Conservation (phyloP, 2,797 vertebrate genomes). For the Coendou prehensilis region DNA sequence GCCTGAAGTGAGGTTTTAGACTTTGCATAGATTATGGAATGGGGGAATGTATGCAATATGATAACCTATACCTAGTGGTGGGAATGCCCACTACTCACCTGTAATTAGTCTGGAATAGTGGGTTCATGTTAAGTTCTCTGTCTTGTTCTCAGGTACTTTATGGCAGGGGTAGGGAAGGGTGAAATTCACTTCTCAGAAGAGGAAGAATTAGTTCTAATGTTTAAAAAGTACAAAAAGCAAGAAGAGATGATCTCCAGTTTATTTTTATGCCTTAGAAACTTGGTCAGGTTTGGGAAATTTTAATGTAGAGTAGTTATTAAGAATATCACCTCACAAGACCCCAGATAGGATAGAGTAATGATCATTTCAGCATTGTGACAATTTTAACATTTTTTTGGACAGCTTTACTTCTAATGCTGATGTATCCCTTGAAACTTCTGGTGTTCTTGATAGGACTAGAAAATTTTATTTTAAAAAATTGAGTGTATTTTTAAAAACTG, state of each 20-base stretch:
- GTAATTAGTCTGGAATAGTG: conserved; percentile 47
- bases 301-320: conserved; percentile 59
- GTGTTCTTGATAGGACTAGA: conserved; percentile 2
- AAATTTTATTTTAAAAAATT: neutral
- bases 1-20: conserved; percentile 32
- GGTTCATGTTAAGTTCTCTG: conserved; percentile 43
- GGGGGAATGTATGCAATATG: conserved; percentile 45
- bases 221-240: conserved; percentile 18
- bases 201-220: conserved; percentile 59
- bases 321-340: conserved; percentile 8
- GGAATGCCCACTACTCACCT: conserved; percentile 37
- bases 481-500: neutral
- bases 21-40: conserved; percentile 60
- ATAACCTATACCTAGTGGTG: conserved; percentile 3
- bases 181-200: conserved; percentile 63
- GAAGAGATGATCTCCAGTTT: conserved; percentile 46
- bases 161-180: neutral
- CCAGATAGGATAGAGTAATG: neutral
- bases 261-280: conserved; percentile 49
- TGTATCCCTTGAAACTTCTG: conserved; percentile 53
- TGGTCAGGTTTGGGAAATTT: conserved; percentile 57
- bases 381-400: conserved; percentile 20
- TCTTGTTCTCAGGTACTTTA: conserved; percentile 29
- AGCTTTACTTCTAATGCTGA: conserved; percentile 32
- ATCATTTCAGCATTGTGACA: conserved; percentile 40